phyloP scores from a whole-genome alignment of 35 echinoderm and acorn worm species.

The Ptychodera flava region DNA sequence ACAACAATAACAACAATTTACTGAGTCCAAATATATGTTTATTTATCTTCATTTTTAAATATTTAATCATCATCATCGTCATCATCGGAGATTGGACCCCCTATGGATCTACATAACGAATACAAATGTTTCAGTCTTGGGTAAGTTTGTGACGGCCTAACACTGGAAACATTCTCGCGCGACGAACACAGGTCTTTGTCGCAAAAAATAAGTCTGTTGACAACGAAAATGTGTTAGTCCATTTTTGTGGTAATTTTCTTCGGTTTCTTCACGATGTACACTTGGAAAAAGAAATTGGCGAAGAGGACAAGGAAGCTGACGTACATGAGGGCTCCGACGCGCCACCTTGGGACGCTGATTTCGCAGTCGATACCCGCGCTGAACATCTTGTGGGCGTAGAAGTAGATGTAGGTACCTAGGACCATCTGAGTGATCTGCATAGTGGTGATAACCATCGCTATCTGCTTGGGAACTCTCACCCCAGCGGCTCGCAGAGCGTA shows the following conservation, averaged over 20 bases:
- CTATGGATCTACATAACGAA: too few species aligned
- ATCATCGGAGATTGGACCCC: too few species aligned
- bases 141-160: too few species aligned
- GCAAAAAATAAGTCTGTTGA: too few species aligned
- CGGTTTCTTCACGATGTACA: background rate
- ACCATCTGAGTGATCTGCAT: conserved; percentile 64
- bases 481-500: conserved; percentile 49
- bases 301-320: background rate
- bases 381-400: conserved; percentile 23
- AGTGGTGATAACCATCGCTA: conserved; percentile 53
- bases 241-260: background rate
- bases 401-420: conserved; percentile 21
- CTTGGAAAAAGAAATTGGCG: background rate
- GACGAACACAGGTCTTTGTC: too few species aligned
- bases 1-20: too few species aligned
- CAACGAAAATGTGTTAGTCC: too few species aligned
- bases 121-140: too few species aligned
- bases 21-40: too few species aligned
- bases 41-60: too few species aligned
- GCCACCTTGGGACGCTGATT: background rate
- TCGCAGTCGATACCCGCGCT: background rate
- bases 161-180: too few species aligned
- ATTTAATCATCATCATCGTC: too few species aligned
- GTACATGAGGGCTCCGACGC: background rate
- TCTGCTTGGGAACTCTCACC: conserved; percentile 32